Evolutionary conservation across 2,113 vertebrate species (phyloP).

Genomic region (Vanacampus margaritifer): DNA sequence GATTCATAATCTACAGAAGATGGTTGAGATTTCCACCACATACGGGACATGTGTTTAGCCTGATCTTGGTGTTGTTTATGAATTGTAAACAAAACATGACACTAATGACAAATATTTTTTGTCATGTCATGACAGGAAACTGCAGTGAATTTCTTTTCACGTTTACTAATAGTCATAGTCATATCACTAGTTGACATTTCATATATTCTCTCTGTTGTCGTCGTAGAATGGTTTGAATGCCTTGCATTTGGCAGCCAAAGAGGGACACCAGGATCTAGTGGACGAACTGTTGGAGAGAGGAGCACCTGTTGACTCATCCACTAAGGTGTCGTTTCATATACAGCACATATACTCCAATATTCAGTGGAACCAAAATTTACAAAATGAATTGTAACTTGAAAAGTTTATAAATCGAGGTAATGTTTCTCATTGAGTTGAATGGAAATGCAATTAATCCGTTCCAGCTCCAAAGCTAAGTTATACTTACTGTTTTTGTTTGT

Average conservation of each 20-base stretch:
- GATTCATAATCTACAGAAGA: background rate
- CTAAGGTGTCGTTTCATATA: slow-evolving; percentile 77
- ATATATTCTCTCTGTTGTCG: background rate
- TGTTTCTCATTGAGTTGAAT: too few relatives aligned
- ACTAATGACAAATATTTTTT: background rate
- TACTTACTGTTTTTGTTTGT: too few relatives aligned
- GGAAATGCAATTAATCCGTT: too few relatives aligned
- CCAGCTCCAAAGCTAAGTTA: too few relatives aligned
- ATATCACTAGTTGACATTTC: background rate
- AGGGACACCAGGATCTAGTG: slow-evolving; percentile 91
- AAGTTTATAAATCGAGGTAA: too few relatives aligned
- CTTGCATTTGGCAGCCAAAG: slow-evolving; percentile 93
- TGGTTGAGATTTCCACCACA: background rate
- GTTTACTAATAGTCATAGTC: background rate
- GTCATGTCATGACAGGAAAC: too few relatives aligned
- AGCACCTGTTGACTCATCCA: slow-evolving; percentile 88
- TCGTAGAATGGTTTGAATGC: slow-evolving; percentile 95
- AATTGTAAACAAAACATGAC: background rate
- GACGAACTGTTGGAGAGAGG: slow-evolving; percentile 93
- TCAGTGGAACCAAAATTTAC: too few relatives aligned
- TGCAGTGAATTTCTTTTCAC: background rate
- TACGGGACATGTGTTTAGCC: background rate
- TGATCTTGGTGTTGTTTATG: background rate
- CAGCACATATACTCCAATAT: background rate
- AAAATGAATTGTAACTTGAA: too few relatives aligned